Conservation (phyloP, 2,113 vertebrate genomes). For the Tychaedon coryphoeus region DNA sequence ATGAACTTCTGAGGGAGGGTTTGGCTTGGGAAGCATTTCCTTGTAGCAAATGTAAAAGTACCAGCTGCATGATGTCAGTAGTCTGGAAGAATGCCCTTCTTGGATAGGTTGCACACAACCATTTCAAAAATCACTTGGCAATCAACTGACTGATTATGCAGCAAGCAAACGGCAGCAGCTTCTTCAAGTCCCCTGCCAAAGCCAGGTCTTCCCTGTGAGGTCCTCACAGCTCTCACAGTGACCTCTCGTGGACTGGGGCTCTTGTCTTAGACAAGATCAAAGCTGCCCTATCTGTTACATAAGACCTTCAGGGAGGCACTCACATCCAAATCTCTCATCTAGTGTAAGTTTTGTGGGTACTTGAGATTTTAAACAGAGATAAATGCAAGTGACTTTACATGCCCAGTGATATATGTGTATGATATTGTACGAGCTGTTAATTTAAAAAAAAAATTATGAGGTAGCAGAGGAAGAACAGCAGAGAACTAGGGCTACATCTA, state of each 20-base stretch:
- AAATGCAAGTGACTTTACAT: not conserved
- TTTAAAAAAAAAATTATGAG: not conserved
- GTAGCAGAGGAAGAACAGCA: not conserved
- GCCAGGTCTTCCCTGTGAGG: not conserved
- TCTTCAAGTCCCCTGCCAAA: not conserved
- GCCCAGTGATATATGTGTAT: not conserved
- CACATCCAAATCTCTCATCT: not conserved
- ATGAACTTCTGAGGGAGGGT: not conserved
- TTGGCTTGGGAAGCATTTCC: constrained; percentile 26
- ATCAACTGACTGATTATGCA: not conserved
- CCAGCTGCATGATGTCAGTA: not conserved
- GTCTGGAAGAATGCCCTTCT: not conserved
- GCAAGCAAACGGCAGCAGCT: not conserved
- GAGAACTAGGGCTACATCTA: not conserved
- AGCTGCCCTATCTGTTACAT: not conserved
- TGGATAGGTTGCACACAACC: not conserved
- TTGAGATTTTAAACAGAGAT: not conserved
- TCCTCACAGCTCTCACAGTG: not conserved
- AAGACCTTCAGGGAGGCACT: not conserved
- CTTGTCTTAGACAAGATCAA: not conserved
- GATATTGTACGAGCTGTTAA: not conserved
- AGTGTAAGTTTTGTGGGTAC: not conserved
- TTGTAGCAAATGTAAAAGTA: not conserved
- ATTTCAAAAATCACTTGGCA: not conserved
- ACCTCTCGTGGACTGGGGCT: not conserved